Base-by-base conservation (phyloP, 2,797 vertebrate species). In the Orestias chungarensis region DNA sequence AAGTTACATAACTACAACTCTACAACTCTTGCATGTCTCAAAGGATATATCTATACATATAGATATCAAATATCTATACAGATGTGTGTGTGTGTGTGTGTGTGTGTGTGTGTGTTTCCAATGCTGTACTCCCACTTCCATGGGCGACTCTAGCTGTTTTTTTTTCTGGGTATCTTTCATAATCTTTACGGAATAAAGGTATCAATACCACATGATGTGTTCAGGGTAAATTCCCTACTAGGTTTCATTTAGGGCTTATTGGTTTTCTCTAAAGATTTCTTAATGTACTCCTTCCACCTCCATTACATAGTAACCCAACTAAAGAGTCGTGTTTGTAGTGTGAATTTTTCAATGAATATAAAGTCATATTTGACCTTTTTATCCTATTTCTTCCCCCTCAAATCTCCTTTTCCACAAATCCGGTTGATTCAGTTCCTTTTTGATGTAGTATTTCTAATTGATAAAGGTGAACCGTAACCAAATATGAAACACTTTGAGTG, bases 1-100 rank as follows among this genome's bases (percentile, higher is more conserved):
- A 86, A 80, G 85, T 92, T 92, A 90, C 88, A 82, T 91, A 92
- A 91, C 75, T 81, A 50, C 9, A 64, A 44, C 23, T 52, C 25
- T n/a, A n/a, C n/a, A n/a, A n/a, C n/a, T n/a, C n/a, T n/a, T n/a
- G n/a, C n/a, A n/a, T n/a, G n/a, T n/a, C n/a, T n/a, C n/a, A n/a
- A n/a, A n/a, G n/a, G n/a, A n/a, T n/a, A n/a, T n/a, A n/a, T n/a
- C n/a, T 40, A 40, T 40, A 40, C 9, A 40, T 40, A 40, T 40
- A 40, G 4, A 40, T 40, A 40, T 40, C 4, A 4, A 40, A 4
- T 9, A 40, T 40, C 4, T 9, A 40, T 40, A 40, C 38, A 4
- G 4, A 40, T 40, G 38, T 40, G 38, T 40, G 4, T 40, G 38
- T n/a, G n/a, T n/a, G n/a, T n/a, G n/a, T n/a, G n/a, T n/a, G n/a